phyloP scores from a whole-genome alignment of 2,797 vertebrate species.

The Apogon hyalosoma region DNA sequence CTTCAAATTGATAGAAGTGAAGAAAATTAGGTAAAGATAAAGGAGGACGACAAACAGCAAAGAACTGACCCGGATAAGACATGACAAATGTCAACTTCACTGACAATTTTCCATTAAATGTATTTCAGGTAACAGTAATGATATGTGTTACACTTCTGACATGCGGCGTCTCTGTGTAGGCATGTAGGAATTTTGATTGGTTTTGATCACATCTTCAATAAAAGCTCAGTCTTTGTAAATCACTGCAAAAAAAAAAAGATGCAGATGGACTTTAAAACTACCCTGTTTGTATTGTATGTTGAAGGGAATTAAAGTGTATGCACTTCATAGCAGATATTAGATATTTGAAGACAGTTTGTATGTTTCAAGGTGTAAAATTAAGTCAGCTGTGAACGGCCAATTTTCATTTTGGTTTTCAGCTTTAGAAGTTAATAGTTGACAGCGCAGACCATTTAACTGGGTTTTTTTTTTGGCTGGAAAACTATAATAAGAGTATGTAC shows the following conservation, averaged over 20 bases:
- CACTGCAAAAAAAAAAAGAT: conserved; percentile 8
- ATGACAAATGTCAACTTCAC: conserved; percentile 1
- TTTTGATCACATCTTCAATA: conserved; percentile 53
- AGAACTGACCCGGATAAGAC: conserved; percentile 15
- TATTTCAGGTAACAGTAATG: conserved; percentile 21
- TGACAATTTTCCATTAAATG: conserved; percentile 18
- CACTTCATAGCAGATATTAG: conserved; percentile 10
- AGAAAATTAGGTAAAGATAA: conserved; percentile 10
- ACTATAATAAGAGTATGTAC: no score
- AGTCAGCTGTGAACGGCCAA: background rate
- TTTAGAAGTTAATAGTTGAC: no score
- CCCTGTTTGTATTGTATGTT: background rate
- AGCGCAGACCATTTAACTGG: no score
- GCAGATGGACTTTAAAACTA: conserved; percentile 36
- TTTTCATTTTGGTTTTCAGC: background rate
- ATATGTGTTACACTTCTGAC: conserved; percentile 2
- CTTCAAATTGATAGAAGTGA: conserved; percentile 13
- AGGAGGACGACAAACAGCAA: conserved; percentile 11
- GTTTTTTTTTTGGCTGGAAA: no score
- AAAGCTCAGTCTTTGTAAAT: conserved; percentile 32
- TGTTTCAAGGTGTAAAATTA: conserved; percentile 10
- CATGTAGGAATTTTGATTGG: background rate
- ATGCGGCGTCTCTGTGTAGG: background rate
- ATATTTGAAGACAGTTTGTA: conserved; percentile 28
- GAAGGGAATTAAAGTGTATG: conserved; percentile 15